Evolutionary conservation across 30 jellyfish, hydroid and myxozoan genomes (phyloP).

Genomic region (Aurelia aurita): DNA sequence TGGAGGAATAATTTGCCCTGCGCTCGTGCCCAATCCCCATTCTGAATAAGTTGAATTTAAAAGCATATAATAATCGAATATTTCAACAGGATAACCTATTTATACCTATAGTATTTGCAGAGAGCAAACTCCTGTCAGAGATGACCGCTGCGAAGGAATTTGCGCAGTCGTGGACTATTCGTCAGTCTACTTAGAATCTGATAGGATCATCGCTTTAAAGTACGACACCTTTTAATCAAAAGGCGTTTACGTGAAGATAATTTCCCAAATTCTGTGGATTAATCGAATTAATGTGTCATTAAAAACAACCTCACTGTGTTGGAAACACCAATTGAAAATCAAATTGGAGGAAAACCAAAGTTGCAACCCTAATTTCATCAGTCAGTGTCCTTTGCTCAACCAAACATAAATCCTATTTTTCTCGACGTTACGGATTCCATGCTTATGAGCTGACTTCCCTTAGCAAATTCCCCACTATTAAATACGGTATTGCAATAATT

Average conservation of each 20-base stretch:
- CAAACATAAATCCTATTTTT: conserved; percentile 48
- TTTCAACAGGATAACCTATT: too few species aligned
- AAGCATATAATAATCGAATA: too few species aligned
- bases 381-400: conserved; percentile 30
- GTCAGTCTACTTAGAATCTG: background rate
- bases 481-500: conserved; percentile 63
- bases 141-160: too few species aligned
- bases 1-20: too few species aligned
- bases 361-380: conserved; percentile 55
- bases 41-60: too few species aligned
- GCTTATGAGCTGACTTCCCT: conserved; percentile 47
- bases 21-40: too few species aligned
- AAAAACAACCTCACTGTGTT: conserved; percentile 23
- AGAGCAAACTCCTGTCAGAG: too few species aligned
- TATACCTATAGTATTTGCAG: too few species aligned
- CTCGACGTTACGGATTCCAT: conserved; percentile 42
- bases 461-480: conserved; percentile 14
- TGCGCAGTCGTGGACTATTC: too few species aligned
- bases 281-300: conserved; percentile 33
- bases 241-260: conserved; percentile 40
- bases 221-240: conserved; percentile 61
- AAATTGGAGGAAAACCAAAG: conserved; percentile 39
- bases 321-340: conserved; percentile 27
- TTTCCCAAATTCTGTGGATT: conserved; percentile 50
- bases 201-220: conserved; percentile 33